Conservation (phyloP, 2,797 vertebrate species). For the Columba guinea region DNA sequence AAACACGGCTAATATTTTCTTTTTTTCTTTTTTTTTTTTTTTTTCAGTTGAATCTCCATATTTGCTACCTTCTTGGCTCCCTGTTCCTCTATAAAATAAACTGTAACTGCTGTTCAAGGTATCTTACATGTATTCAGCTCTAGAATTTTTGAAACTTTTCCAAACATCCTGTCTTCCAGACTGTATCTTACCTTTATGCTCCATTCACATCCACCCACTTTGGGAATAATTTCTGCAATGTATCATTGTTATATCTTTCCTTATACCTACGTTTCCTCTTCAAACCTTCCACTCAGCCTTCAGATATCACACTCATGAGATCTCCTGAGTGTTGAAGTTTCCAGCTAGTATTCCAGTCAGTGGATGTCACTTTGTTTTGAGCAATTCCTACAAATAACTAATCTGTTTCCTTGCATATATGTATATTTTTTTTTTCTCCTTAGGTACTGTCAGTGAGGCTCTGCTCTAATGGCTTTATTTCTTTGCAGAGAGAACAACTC, state of each 20-base stretch:
- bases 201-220: not conserved
- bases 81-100: not conserved
- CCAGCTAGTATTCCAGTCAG: not conserved
- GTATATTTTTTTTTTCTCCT: not conserved
- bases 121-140: not conserved
- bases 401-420: not conserved
- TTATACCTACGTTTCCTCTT: not conserved
- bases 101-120: not conserved
- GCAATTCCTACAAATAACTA: not conserved
- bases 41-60: not conserved
- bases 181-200: not conserved
- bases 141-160: not conserved
- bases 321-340: not conserved
- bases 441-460: not conserved
- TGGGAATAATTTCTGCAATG: not conserved
- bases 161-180: not conserved
- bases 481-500: not conserved
- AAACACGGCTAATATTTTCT: not conserved
- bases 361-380: not conserved
- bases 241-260: not conserved
- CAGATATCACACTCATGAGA: not conserved
- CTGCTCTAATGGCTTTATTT: not conserved
- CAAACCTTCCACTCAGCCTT: not conserved
- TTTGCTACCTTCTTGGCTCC: not conserved
- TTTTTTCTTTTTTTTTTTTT: not conserved